Percentiles rank a stretch among this genome's conserved stretches.
Evolutionary conservation across 2,797 vertebrate species (phyloP).

Genomic region (Nasua narica): DNA sequence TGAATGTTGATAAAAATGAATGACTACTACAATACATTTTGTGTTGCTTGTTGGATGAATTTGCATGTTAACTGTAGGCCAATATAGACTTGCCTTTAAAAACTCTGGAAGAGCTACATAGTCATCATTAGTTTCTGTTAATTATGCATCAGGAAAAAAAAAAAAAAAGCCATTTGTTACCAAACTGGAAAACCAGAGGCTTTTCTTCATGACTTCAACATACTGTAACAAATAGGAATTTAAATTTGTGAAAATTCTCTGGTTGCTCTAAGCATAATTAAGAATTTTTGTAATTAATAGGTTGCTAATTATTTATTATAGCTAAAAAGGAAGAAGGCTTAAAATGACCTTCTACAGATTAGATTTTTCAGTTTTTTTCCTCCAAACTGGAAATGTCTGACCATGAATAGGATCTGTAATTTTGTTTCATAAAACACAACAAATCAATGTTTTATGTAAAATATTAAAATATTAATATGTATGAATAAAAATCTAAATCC

Average conservation of each 20-base stretch:
- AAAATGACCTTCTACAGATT: constrained; percentile 72
- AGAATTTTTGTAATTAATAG: constrained; percentile 77
- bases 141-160: constrained; percentile 80
- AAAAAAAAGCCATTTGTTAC: constrained; percentile 80
- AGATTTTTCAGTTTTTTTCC: constrained; percentile 68
- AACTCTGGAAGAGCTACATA: constrained; percentile 85
- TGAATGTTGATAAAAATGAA: constrained; percentile 91
- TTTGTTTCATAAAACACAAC: constrained; percentile 62
- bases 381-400: constrained; percentile 67
- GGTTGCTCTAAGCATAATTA: constrained; percentile 76
- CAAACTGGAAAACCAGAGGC: constrained; percentile 74
- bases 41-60: constrained; percentile 96
- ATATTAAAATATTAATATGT: constrained; percentile 38
- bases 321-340: constrained; percentile 73
- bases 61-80: constrained; percentile 98
- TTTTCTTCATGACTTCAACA: constrained; percentile 80
- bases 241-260: constrained; percentile 75
- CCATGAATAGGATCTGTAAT: constrained; percentile 55
- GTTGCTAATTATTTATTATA: constrained; percentile 82
- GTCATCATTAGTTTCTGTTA: constrained; percentile 80
- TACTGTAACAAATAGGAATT: constrained; percentile 75
- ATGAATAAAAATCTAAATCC: constrained; percentile 56
- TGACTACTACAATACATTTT: constrained; percentile 92
- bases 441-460: constrained; percentile 51
- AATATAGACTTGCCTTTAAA: constrained; percentile 94